These are phyloP conservation scores for Dicrurus megarhynchus DNA, from an alignment of 2,113 vertebrate species.

Conservation along the genomic window DNA sequence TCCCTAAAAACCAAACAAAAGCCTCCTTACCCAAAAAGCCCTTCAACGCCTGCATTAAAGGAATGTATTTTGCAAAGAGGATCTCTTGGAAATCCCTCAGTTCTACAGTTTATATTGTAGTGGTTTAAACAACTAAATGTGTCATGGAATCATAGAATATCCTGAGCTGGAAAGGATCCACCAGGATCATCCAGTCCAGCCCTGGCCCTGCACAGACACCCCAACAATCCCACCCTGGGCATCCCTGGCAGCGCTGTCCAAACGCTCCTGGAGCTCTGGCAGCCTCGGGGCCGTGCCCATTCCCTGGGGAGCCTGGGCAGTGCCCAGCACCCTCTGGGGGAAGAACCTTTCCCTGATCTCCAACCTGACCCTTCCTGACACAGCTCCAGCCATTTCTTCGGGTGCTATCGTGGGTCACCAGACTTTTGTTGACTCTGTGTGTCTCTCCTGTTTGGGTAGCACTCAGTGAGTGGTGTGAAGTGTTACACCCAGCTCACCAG, in stretches of 20 bases:
- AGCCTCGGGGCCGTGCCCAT: neutral
- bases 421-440: neutral
- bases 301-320: neutral
- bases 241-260: neutral
- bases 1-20: neutral
- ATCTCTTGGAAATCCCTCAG: neutral
- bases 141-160: neutral
- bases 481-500: neutral
- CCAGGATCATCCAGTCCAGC: neutral
- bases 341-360: rapidly evolving
- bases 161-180: neutral
- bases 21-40: neutral
- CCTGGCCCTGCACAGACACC: neutral
- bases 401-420: rapidly evolving
- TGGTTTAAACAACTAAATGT: neutral
- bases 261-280: neutral
- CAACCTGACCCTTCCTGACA: rapidly evolving
- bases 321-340: neutral
- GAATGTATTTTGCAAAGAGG: neutral
- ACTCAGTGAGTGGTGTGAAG: neutral
- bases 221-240: neutral
- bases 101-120: neutral
- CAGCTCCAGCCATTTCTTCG: neutral
- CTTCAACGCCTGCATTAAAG: neutral
- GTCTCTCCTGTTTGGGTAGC: neutral